Conservation (phyloP, 2,797 vertebrate species). For the Cuniculus paca region DNA sequence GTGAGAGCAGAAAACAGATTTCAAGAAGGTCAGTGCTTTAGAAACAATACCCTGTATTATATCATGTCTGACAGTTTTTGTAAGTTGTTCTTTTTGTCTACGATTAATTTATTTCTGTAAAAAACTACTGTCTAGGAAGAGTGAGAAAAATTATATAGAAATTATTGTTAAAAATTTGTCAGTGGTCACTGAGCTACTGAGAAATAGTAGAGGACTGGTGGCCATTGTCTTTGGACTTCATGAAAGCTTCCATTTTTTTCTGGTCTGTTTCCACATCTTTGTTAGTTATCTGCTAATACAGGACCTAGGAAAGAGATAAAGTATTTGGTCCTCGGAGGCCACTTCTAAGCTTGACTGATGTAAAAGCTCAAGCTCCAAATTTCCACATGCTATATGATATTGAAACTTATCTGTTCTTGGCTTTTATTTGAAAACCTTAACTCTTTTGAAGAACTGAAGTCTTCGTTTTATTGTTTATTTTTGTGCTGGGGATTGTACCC, state of each 20-base stretch:
- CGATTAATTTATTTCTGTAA: not conserved
- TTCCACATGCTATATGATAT: not conserved
- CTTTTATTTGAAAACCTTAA: not conserved
- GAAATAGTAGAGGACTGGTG: not conserved
- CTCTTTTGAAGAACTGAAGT: not conserved
- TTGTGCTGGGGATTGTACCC: not conserved
- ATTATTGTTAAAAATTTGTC: slow-evolving; percentile 48
- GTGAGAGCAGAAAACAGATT: not conserved
- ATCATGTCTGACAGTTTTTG: not conserved
- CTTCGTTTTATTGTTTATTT: not conserved
- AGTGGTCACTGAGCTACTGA: not conserved
- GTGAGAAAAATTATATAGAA: slow-evolving; percentile 31
- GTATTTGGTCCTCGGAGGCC: not conserved
- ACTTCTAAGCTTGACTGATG: not conserved
- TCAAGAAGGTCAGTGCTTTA: slow-evolving; percentile 5
- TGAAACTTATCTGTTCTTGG: not conserved
- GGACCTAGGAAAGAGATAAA: not conserved
- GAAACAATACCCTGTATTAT: not conserved
- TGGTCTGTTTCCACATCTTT: not conserved
- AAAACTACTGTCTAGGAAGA: not conserved
- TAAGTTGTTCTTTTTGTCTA: slow-evolving; percentile 20
- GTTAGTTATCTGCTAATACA: not conserved
- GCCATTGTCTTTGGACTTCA: not conserved
- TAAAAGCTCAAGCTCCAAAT: not conserved
- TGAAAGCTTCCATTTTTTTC: not conserved